Conservation (phyloP, 2,888 invertebrate genomes). For the Cybosia mesomella region DNA sequence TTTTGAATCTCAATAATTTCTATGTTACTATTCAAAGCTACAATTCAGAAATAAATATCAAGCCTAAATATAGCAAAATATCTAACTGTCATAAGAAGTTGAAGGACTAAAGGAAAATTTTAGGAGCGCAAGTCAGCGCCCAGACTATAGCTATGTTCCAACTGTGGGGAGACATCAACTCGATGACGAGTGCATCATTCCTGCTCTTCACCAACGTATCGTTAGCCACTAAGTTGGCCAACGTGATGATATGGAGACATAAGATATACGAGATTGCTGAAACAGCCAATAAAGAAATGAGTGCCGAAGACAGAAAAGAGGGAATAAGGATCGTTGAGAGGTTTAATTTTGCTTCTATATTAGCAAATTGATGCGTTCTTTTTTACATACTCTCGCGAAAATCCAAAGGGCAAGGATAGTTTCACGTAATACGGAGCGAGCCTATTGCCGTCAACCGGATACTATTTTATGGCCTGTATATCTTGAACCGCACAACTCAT, state of each 20-base stretch:
- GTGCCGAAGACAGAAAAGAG: slow-evolving; percentile 45
- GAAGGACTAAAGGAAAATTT: neutral
- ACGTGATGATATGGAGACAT: slow-evolving; percentile 53
- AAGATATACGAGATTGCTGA: slow-evolving; percentile 60
- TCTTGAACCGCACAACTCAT: too few species aligned
- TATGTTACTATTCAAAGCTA: too few species aligned
- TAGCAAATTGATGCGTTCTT: too few species aligned
- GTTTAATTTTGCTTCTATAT: slow-evolving; percentile 41
- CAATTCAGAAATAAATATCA: too few species aligned
- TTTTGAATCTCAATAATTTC: too few species aligned
- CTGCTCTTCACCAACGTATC: slow-evolving; percentile 72
- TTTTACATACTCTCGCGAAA: too few species aligned
- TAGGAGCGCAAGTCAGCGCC: slow-evolving; percentile 67
- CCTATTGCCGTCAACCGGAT: too few species aligned
- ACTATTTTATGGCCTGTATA: too few species aligned
- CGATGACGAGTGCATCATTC: slow-evolving; percentile 72
- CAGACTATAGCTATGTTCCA: slow-evolving; percentile 74
- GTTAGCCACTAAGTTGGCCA: slow-evolving; percentile 65
- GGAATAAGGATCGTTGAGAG: slow-evolving; percentile 60
- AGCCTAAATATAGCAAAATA: too few species aligned
- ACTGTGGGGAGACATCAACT: slow-evolving; percentile 72
- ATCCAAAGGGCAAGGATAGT: too few species aligned
- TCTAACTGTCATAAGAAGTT: neutral
- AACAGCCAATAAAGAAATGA: slow-evolving; percentile 57
- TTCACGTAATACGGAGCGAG: too few species aligned